Base-by-base conservation (phyloP, 2,797 vertebrate species). In the Phoxinus dragarum region DNA sequence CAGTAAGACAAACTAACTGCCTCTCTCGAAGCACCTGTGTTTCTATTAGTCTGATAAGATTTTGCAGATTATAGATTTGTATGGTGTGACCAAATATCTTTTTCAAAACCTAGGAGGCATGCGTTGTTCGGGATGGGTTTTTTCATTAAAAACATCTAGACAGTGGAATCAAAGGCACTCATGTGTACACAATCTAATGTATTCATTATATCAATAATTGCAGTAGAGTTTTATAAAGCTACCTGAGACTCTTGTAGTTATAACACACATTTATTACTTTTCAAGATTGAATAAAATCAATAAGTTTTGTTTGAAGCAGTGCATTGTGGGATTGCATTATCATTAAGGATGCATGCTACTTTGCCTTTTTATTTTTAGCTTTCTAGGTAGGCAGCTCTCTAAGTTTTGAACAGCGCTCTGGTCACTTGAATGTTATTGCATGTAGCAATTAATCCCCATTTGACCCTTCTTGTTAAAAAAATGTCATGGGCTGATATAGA, bases 401-500 rank as follows among this genome's bases (percentile, higher is more conserved):
- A 36, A 36, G 47, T 66, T 36, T 79, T 56, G 67, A 9, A 88
- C 90, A 91, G n/a, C 7, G 23, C 85, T 91, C 31, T 75, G 47
- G 40, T 80, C 61, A 90, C 82, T 93, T 93, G 92, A 93, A 86
- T 80, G 69, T 88, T 90, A 86, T 89, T 87, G 21, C 78, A 72
- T 80, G 74, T 87, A 84, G 87, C 91, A 93, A 94, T 93, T 91
- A 94, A 94, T 94, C 90, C 91, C 88, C 89, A 88, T 90, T 90
- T 90, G 90, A 91, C 75, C 75, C 40, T 94, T 91, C 86, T 86
- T 92, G 90, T 93, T 88, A 92, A 92, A 94, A 27, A 80, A 90
- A 90, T 72, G 56, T 94, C 94, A 93, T 93, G 93, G 93, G 92
- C 89, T 91, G 90, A 92, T 92, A 91, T 90, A 92, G 93, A 93